These are phyloP conservation scores for Nixonia krombeini DNA, from an alignment of 1,140 invertebrate species.

Conservation along the genomic window DNA sequence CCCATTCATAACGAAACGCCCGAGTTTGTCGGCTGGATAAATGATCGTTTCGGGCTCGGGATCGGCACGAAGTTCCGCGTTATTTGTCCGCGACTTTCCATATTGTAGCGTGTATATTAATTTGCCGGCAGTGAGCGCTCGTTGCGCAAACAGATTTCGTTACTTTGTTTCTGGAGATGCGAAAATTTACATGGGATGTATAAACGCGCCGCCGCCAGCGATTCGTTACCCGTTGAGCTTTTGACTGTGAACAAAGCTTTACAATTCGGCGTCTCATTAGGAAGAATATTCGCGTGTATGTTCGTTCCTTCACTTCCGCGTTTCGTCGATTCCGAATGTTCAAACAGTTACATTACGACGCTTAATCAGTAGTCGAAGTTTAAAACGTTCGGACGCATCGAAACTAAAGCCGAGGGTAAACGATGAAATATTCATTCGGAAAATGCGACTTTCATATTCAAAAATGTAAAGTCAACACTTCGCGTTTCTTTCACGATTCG, in stretches of 20 bases:
- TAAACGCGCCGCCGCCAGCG: conserved; percentile 9
- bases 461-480: neutral
- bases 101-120: conserved; percentile 39
- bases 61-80: conserved; percentile 14
- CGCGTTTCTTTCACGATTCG: neutral
- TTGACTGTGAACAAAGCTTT: conserved; percentile 1
- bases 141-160: conserved; percentile 14
- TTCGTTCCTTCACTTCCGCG: neutral
- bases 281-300: too few species aligned
- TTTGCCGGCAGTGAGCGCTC: too few species aligned
- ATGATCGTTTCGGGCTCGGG: conserved; percentile 20
- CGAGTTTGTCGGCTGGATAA: conserved; percentile 39
- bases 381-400: too few species aligned
- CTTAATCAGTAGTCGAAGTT: too few species aligned
- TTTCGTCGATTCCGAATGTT: too few species aligned
- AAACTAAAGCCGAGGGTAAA: too few species aligned
- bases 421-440: too few species aligned
- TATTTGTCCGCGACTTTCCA: conserved; percentile 34
- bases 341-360: too few species aligned
- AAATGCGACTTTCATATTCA: neutral
- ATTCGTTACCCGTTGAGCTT: conserved; percentile 1
- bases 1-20: conserved; percentile 33
- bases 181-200: conserved; percentile 15
- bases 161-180: neutral
- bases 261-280: neutral